These are phyloP conservation scores for Listronotus oregonensis DNA, from an alignment of 1,140 invertebrate species.

Conservation along the genomic window DNA sequence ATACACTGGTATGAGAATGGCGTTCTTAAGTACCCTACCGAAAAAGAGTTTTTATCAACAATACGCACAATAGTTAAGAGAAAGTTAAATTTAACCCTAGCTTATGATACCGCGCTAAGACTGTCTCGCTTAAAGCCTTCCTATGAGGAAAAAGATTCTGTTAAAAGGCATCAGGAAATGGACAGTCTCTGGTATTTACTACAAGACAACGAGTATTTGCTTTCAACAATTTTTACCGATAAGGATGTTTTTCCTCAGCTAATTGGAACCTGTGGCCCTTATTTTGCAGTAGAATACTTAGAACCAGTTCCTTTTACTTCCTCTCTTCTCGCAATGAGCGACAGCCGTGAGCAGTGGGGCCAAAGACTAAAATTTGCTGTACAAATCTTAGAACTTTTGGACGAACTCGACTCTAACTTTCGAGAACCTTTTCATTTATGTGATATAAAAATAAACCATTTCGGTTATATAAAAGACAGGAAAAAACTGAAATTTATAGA, in stretches of 20 bases:
- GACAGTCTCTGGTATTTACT: slow-evolving; percentile 66
- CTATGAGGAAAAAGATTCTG: slow-evolving; percentile 54
- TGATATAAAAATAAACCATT: slow-evolving; percentile 70
- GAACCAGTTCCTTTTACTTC: slow-evolving; percentile 56
- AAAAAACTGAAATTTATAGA: slow-evolving; percentile 65
- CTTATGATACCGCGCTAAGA: slow-evolving; percentile 57
- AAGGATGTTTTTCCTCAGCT: slow-evolving; percentile 67
- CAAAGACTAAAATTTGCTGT: slow-evolving; percentile 61
- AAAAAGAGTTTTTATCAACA: slow-evolving; percentile 60
- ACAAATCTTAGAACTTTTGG: slow-evolving; percentile 65
- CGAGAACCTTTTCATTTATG: slow-evolving; percentile 66
- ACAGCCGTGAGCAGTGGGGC: slow-evolving; percentile 58
- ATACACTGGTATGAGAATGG: slow-evolving; percentile 60
- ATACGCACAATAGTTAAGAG: slow-evolving; percentile 59
- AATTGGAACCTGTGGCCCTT: slow-evolving; percentile 67
- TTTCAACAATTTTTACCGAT: slow-evolving; percentile 64
- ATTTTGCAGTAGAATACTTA: slow-evolving; percentile 65
- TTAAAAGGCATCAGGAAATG: slow-evolving; percentile 61
- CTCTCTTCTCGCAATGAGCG: slow-evolving; percentile 54
- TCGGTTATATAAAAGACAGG: slow-evolving; percentile 62
- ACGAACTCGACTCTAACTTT: slow-evolving; percentile 63
- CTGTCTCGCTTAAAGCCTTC: slow-evolving; percentile 57
- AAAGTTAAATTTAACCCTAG: slow-evolving; percentile 62
- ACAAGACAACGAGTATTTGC: slow-evolving; percentile 70
- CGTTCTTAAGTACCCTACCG: slow-evolving; percentile 59